Percentiles rank a stretch among this genome's conserved stretches.
Evolutionary conservation across 1,140 invertebrate genomes (phyloP).

Genomic region (Dufourea novaeangliae): DNA sequence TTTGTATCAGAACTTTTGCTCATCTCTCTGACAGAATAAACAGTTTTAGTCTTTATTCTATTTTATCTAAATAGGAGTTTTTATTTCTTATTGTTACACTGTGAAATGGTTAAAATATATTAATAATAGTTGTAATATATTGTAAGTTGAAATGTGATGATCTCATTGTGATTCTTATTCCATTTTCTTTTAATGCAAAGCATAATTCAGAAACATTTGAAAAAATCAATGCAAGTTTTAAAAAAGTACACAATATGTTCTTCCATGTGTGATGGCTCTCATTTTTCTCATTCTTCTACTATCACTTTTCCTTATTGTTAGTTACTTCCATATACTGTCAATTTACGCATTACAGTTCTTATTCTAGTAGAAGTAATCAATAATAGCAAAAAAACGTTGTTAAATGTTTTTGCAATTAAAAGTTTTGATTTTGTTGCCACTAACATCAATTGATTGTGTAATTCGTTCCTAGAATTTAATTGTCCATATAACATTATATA

Average conservation of each 20-base stretch:
- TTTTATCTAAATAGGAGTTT: not conserved
- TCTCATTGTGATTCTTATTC: constrained; percentile 75
- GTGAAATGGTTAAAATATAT: constrained; percentile 26
- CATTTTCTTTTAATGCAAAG: constrained; percentile 28
- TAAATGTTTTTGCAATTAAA: constrained; percentile 27
- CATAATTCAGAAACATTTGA: constrained; percentile 22
- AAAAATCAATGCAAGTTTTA: not conserved
- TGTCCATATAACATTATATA: constrained; percentile 14
- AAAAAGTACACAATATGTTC: constrained; percentile 45
- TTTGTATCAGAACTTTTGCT: not conserved
- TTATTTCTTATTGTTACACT: constrained; percentile 1
- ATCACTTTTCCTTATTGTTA: constrained; percentile 47
- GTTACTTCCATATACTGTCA: constrained; percentile 75
- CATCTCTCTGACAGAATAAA: not conserved
- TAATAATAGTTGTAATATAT: constrained; percentile 66
- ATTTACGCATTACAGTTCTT: constrained; percentile 70
- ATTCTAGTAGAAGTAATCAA: constrained; percentile 56
- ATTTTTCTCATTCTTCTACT: constrained; percentile 39
- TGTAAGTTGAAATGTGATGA: constrained; percentile 71
- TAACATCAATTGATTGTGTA: constrained; percentile 26
- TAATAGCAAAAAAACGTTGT: constrained; percentile 41
- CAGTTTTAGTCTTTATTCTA: constrained; percentile 1
- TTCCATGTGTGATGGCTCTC: constrained; percentile 49
- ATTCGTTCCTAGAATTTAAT: constrained; percentile 36
- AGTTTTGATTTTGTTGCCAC: constrained; percentile 43